Percentiles rank a stretch among this genome's conserved stretches.
Conservation (phyloP, 2,113 vertebrate genomes). For the Tachycineta bicolor region DNA sequence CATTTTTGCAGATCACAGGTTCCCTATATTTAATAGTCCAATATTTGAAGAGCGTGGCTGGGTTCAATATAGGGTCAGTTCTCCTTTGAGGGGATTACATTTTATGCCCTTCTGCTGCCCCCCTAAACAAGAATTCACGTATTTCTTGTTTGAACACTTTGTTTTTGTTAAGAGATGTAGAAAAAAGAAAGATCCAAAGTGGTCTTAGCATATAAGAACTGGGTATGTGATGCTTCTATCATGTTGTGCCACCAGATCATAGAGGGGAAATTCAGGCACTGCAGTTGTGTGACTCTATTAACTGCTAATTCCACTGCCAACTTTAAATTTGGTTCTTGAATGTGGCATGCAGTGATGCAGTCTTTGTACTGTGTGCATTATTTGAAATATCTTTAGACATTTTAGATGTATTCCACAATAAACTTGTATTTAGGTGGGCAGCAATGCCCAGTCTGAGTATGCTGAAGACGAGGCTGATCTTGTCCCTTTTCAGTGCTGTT, state of each 20-base stretch:
- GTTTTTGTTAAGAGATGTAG: neutral
- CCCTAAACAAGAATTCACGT: neutral
- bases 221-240: accelerated
- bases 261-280: neutral
- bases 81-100: neutral
- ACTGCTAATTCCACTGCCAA: neutral
- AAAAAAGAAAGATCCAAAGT: neutral
- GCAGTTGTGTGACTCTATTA: neutral
- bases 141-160: neutral
- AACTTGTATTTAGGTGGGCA: neutral
- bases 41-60: neutral
- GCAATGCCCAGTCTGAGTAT: neutral
- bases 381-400: neutral
- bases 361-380: neutral
- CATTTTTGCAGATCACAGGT: neutral
- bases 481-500: neutral
- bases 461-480: neutral
- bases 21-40: neutral
- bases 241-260: neutral
- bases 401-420: neutral
- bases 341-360: neutral
- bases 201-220: neutral
- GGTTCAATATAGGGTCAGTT: neutral
- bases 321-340: neutral
- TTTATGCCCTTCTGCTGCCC: neutral